phyloP scores from a whole-genome alignment of 2,888 invertebrate species.

The Philhelius pedissequus region DNA sequence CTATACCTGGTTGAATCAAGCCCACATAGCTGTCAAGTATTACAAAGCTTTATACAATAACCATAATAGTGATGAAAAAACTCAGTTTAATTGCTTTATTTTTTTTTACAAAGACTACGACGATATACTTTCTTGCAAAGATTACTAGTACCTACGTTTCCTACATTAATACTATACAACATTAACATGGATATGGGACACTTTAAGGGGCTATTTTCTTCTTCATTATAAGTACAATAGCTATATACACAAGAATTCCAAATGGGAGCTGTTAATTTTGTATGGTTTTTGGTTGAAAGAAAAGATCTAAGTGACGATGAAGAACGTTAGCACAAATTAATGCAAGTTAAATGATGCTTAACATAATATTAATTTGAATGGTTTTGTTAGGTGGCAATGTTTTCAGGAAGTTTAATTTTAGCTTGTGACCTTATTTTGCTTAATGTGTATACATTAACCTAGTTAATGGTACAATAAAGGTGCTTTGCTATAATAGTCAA shows the following conservation, averaged over 20 bases:
- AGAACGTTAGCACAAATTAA: not conserved
- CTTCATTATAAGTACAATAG: conserved; percentile 8
- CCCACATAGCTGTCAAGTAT: not conserved
- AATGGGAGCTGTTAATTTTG: conserved; percentile 6
- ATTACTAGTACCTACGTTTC: not conserved
- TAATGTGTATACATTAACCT: not conserved
- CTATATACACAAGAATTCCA: not conserved
- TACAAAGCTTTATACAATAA: too few species aligned
- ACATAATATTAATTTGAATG: not conserved
- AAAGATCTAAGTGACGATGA: not conserved
- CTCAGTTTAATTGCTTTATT: conserved; percentile 35
- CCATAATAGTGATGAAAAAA: not conserved
- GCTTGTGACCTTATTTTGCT: not conserved
- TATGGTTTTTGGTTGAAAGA: not conserved
- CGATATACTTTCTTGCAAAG: not conserved
- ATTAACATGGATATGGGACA: conserved; percentile 12
- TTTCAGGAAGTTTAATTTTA: not conserved
- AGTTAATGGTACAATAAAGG: not conserved
- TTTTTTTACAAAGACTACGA: not conserved
- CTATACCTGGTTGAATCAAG: not conserved
- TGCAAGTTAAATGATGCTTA: not conserved
- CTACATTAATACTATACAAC: not conserved
- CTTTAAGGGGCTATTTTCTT: conserved; percentile 14
- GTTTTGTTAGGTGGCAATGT: not conserved
- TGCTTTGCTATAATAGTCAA: too few species aligned